Conservation (phyloP, 2,113 vertebrate genomes). For the Callipepla californica region DNA sequence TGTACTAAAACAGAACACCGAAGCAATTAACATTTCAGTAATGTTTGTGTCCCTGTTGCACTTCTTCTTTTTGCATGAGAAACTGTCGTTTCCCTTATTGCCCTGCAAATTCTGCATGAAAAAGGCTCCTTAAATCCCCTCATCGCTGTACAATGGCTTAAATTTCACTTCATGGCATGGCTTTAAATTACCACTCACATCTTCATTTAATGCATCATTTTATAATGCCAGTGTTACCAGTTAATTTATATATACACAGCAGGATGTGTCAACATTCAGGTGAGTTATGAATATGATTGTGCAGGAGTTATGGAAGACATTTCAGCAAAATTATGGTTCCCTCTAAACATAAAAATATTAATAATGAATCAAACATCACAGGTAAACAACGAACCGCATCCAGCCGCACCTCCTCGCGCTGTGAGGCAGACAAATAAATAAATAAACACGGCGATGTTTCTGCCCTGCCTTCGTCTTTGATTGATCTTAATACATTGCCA, state of each 20-base stretch:
- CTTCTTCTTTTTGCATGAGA: conserved; percentile 48
- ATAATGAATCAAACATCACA: conserved; percentile 71
- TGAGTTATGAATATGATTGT: conserved; percentile 71
- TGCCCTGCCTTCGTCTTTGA: conserved; percentile 49
- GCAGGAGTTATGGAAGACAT: conserved; percentile 69
- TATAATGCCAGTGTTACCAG: conserved; percentile 72
- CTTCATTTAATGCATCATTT: conserved; percentile 74
- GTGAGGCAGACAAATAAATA: conserved; percentile 61
- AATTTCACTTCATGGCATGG: conserved; percentile 73
- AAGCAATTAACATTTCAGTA: conserved; percentile 64
- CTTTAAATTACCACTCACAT: conserved; percentile 69
- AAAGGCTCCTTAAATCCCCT: conserved; percentile 49
- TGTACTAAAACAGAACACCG: conserved; percentile 49
- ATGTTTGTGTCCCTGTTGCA: conserved; percentile 31
- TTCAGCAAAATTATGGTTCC: conserved; percentile 76
- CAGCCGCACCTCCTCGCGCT: conserved; percentile 13
- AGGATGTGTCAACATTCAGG: conserved; percentile 72
- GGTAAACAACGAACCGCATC: conserved; percentile 66
- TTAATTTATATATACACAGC: conserved; percentile 74
- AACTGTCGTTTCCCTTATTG: conserved; percentile 67
- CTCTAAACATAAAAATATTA: conserved; percentile 72
- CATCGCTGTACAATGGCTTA: conserved; percentile 53
- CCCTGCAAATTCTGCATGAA: conserved; percentile 34
- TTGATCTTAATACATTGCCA: conserved; percentile 73
- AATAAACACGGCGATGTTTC: conserved; percentile 42